Evolutionary conservation across 2,888 invertebrate genomes (phyloP).

Genomic region (Cyclophora punctaria): DNA sequence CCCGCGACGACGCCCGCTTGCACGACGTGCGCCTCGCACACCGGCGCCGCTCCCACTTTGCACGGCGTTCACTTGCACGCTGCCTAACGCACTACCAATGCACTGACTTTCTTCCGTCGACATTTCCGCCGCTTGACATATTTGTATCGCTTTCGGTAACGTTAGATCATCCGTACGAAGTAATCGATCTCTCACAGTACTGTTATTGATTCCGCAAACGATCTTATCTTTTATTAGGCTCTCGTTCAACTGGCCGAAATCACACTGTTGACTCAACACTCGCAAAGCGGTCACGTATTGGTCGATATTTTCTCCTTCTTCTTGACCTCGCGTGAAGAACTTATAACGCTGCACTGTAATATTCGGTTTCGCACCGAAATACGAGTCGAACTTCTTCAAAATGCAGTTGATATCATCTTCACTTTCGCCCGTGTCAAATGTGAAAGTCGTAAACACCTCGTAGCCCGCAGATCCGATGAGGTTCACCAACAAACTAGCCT

Average conservation of each 20-base stretch:
- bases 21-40: not conserved
- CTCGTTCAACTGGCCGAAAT: slow-evolving; percentile 12
- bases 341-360: slow-evolving; percentile 14
- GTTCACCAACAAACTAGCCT: slow-evolving; percentile 13
- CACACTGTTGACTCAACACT: slow-evolving; percentile 15
- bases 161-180: not conserved
- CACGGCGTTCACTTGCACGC: not conserved
- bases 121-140: slow-evolving; percentile 10
- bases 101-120: slow-evolving; percentile 5
- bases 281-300: slow-evolving; percentile 19
- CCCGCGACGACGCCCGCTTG: not conserved
- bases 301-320: slow-evolving; percentile 15
- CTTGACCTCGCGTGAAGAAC: slow-evolving; percentile 18
- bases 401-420: slow-evolving; percentile 11
- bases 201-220: slow-evolving; percentile 7
- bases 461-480: slow-evolving; percentile 20
- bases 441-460: slow-evolving; percentile 16
- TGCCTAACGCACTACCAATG: not conserved
- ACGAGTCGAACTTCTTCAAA: slow-evolving; percentile 12
- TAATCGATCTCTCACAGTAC: not conserved
- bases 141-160: slow-evolving; percentile 7
- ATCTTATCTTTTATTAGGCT: slow-evolving; percentile 14
- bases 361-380: slow-evolving; percentile 20
- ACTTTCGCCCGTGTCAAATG: slow-evolving; percentile 7
- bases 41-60: not conserved